Evolutionary conservation across 2,797 vertebrate genomes (phyloP), one percentile per base, ranked within the genome.

Genomic region (Parauchenoglanis ngamensis): DNA sequence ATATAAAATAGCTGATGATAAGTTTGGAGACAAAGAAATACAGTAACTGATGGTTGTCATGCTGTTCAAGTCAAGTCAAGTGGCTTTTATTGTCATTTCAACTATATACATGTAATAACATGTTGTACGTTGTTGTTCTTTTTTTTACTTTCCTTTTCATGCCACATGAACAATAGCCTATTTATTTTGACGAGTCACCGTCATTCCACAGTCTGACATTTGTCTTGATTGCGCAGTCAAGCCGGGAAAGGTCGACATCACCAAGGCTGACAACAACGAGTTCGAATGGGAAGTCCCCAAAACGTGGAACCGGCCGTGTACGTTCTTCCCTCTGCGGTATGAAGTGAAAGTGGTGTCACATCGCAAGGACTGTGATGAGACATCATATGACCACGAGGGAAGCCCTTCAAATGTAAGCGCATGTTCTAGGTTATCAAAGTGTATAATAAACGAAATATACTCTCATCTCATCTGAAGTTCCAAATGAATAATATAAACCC

Each of bases 281-380:
- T 94, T 96, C 88, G 85, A 31, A 40, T 96, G 95, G 95, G 83
- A 65, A 35, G 90, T 90, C 86, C 95, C 96, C 0, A 89, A 91
- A 5, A 91, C 93, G 25, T 96, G 96, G 96, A 92, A 93, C 75
- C 87, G 57, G 8, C 95, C 96, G 19, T 85, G 90, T 76, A 76
- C 90, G 23, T 96, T 49, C 90, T 96, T 91, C 40, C 28, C 85
- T 19, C 93, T 96, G 44, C 75, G 88, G 2, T 96, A 95, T 61
- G 87, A 95, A 86, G 93, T 96, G 86, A 96, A 94, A 87, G 85
- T 94, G 46, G 87, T 95, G 78, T 77, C 35, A 0, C 70, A 28
- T 0, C 72, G 21, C 8, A 35, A 85, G 0, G 4, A 72, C 87
- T 96, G 95, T 70, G 25, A 85, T 17, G 84, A 77, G 11, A 2